Evolutionary conservation across 1,140 invertebrate species (phyloP).

Genomic region (Lepidurus apus): DNA sequence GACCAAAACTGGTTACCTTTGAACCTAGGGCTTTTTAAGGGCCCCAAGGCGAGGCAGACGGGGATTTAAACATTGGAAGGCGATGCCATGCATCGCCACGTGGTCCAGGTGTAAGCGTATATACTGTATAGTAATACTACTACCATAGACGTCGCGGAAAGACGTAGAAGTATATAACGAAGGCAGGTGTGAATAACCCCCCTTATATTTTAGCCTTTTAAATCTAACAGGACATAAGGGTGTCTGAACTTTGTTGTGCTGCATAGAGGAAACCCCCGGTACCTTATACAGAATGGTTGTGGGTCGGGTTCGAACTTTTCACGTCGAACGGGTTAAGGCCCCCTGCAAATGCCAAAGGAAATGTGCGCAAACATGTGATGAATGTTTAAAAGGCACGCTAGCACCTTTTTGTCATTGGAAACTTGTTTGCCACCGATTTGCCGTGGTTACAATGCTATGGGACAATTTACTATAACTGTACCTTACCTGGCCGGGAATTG

Average conservation of each 20-base stretch:
- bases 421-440: background rate
- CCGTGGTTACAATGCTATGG: background rate
- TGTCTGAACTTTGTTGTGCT: background rate
- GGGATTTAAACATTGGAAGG: slow-evolving; percentile 12
- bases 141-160: background rate
- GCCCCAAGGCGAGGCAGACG: background rate
- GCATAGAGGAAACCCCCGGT: background rate
- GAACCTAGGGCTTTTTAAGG: background rate
- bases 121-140: background rate
- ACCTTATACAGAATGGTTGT: background rate
- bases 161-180: background rate
- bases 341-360: background rate
- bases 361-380: background rate
- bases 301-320: background rate
- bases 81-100: background rate
- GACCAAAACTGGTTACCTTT: background rate
- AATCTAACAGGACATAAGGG: slow-evolving; percentile 1
- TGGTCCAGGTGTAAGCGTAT: slow-evolving; percentile 17
- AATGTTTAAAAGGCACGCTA: background rate
- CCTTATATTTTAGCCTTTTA: slow-evolving; percentile 2
- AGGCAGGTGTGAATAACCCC: slow-evolving; percentile 1
- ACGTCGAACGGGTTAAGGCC: background rate
- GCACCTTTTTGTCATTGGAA: background rate
- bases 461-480: slow-evolving; percentile 1
- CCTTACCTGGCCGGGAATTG: background rate